Evolutionary conservation across 2,797 vertebrate species (phyloP).

Genomic region (Hoplostethus atlanticus): DNA sequence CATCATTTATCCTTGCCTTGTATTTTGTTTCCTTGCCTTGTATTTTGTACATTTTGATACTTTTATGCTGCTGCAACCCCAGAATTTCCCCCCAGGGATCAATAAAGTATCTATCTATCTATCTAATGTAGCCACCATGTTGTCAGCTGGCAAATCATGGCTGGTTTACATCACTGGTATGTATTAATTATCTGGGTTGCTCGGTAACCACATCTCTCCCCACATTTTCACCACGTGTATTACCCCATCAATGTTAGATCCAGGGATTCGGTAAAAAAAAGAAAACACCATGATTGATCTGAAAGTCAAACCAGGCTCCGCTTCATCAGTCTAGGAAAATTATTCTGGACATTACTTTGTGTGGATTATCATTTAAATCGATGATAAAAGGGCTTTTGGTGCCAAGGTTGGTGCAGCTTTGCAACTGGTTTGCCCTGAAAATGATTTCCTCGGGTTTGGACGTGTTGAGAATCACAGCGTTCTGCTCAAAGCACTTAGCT

Average conservation of each 20-base stretch:
- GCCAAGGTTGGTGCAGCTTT: not conserved
- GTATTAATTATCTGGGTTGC: too few relatives aligned
- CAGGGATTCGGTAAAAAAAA: constrained; percentile 1
- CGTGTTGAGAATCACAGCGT: constrained; percentile 2
- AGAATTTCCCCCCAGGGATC: too few relatives aligned
- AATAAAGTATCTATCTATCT: too few relatives aligned
- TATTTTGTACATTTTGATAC: too few relatives aligned
- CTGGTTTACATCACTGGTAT: too few relatives aligned
- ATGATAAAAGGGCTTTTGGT: constrained; percentile 13
- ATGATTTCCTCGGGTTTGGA: constrained; percentile 3
- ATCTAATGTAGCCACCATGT: too few relatives aligned
- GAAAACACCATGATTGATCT: not conserved
- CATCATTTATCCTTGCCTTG: too few relatives aligned
- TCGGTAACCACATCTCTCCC: too few relatives aligned
- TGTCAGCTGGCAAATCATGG: too few relatives aligned
- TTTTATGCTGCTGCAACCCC: too few relatives aligned
- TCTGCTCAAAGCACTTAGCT: not conserved
- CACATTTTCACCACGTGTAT: too few relatives aligned
- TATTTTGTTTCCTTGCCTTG: too few relatives aligned
- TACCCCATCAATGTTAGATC: not conserved
- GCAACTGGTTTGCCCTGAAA: constrained; percentile 3
- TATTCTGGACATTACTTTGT: constrained; percentile 29
- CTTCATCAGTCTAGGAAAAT: constrained; percentile 23
- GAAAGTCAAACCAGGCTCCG: not conserved
- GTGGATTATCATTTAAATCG: constrained; percentile 29